Base-by-base conservation (phyloP, 2,888 invertebrate genomes). In the Ischnus inquisitorius region DNA sequence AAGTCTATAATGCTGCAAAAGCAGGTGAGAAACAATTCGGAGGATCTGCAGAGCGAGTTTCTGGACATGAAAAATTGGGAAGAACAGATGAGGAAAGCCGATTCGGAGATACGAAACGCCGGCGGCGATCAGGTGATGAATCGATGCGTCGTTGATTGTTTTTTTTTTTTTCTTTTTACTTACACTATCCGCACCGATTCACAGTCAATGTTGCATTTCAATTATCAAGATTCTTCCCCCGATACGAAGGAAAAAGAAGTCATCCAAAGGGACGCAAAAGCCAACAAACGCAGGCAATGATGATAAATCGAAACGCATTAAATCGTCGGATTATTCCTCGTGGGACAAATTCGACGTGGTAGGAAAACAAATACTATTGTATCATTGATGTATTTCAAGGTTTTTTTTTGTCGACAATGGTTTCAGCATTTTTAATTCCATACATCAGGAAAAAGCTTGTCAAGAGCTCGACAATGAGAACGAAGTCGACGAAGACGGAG, bases 301-400 rank as follows among this genome's bases (percentile, higher is more conserved):
- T 16, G 86, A 87, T 62, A 92, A 92, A 79, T 84, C 88, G 43
- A 94, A 95, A 87, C 94, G 95, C 87, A 96, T 96, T 48, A 93
- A 94, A 78, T 94, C 95, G 0, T 95, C 94, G 75, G 97, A 97
- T 93, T 97, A 97, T 93, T 88, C 94, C 43, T 94, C 96, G 67
- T 97, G 97, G 97, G 97, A 97, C 46, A 96, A 96, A 89, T 97
- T 96, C 95, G 97, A 97, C 95, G 96, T 95, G 90, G 97, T 97
- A 93, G 94, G 90, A 89, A 62, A 48, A 14, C 5, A 46, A 81
- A 62, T 8, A 6, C 8, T 34, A n/a, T 34, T 34, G 8, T 6
- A 6, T 34, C 8, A 0, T 75, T n/a, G 8, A 4, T 39, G n/a
- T 1, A 25, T 41, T 79, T 16, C 4, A 34, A 34, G 4, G 8